phyloP scores from a whole-genome alignment of 2,888 invertebrate species.

The Plagodis pulveraria region DNA sequence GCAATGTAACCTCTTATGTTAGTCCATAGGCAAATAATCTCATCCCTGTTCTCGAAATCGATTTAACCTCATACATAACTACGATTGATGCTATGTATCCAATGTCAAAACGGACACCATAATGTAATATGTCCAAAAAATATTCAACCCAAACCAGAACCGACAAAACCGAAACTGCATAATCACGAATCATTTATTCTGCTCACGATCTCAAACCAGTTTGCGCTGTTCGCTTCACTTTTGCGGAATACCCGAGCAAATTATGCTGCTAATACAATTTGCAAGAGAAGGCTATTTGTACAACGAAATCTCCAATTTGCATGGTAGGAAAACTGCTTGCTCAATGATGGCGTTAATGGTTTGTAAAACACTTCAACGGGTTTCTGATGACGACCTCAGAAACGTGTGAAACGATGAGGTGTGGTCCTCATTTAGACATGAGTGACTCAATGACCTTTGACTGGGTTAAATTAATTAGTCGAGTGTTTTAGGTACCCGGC shows the following conservation, averaged over 20 bases:
- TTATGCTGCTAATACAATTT: slow-evolving; percentile 21
- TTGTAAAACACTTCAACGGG: slow-evolving; percentile 38
- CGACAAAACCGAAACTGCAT: slow-evolving; percentile 13
- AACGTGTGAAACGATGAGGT: slow-evolving; percentile 6
- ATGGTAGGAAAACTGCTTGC: slow-evolving; percentile 14
- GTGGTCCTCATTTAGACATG: background rate
- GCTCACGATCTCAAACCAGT: slow-evolving; percentile 21
- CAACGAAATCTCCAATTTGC: slow-evolving; percentile 12
- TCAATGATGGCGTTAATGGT: slow-evolving; percentile 19
- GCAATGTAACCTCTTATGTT: too few species aligned
- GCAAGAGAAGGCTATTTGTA: slow-evolving; percentile 9
- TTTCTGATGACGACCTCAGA: slow-evolving; percentile 13
- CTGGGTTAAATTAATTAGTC: background rate
- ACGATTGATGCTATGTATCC: too few species aligned
- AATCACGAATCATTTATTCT: slow-evolving; percentile 20
- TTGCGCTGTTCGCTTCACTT: slow-evolving; percentile 16
- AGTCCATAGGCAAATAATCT: too few species aligned
- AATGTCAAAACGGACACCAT: too few species aligned
- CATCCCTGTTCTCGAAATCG: too few species aligned
- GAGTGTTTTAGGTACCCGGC: too few species aligned
- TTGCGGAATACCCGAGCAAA: slow-evolving; percentile 10
- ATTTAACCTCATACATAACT: too few species aligned
- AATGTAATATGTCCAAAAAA: background rate
- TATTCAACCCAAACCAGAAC: background rate
- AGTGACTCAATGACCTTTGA: background rate